Base-by-base conservation (phyloP, 2,888 invertebrate species). In the Strigamia transsilvanica region DNA sequence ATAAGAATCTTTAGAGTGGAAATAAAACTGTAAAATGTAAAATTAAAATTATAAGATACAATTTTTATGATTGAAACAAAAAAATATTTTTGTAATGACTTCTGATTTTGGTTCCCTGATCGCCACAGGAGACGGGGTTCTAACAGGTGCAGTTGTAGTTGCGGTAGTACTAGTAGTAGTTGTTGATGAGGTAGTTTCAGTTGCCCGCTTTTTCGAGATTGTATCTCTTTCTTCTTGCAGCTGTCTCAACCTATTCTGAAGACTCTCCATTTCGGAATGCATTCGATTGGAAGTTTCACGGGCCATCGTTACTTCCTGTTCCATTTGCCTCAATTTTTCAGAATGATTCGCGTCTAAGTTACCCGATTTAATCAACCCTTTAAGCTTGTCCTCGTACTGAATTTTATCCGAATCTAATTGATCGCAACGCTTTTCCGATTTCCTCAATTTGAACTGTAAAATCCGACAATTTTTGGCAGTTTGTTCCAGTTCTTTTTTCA, bases 381-480 rank as follows among this genome's bases (percentile, higher is more conserved):
- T 85, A 12, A 88, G 84, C 83, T 87, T 86, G 38, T 88, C 88
- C 84, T 90, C 89, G 83, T 88, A 89, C 85, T 94, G 93, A 79
- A 91, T 90, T 86, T 95, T 95, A 85, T 98, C 98, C 79, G 92
- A 91, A 87, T 98, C 98, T 27, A 96, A 89, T 86, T 95, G 93
- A 73, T 88, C 89, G 84, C 81, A 85, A 88, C 92, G 93, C 83
- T 98, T 91, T 88, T 99, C 99, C 80, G 96, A 92, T 73, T 99
- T 99, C 86, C 98, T 92, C 85, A 99, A 90, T 89, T 99, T 99
- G 89, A 99, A 99, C 85, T 99, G 98, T 84, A 99, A 91, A 85
- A 99, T 97, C 85, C 99, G 92, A 89, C 99, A 99, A 89, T 99
- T 99, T 88, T 99, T 99, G 80, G 97, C 96, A 3, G 97, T 95